A percentile compares a stretch with the other conserved stretches of the same genome.
Evolutionary conservation across 2,888 invertebrate species (phyloP).

Genomic region (Dusona sp.): DNA sequence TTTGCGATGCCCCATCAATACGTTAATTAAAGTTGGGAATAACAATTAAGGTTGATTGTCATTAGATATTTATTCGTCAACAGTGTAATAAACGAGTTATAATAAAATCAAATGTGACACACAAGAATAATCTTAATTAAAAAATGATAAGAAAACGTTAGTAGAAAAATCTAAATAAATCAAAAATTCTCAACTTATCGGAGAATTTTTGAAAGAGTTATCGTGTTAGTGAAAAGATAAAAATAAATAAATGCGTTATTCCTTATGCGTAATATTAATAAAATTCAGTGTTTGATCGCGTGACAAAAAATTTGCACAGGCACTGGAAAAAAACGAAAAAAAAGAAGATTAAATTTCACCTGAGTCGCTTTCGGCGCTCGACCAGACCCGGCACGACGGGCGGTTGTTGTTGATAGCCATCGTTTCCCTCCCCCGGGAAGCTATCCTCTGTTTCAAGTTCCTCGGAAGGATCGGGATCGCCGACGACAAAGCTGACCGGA

Average conservation of each 20-base stretch:
- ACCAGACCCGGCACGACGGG: conserved; percentile 81
- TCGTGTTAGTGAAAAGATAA: background rate
- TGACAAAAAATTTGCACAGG: background rate
- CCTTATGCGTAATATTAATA: background rate
- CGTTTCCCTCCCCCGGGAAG: conserved; percentile 78
- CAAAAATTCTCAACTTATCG: background rate
- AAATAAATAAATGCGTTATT: background rate
- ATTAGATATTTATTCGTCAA: too few species aligned
- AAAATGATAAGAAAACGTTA: background rate
- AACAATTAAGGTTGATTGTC: background rate
- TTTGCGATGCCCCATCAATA: too few species aligned
- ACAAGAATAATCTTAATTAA: background rate
- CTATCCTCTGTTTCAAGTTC: conserved; percentile 81
- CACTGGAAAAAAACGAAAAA: conserved; percentile 9
- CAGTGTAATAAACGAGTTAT: too few species aligned
- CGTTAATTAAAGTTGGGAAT: background rate
- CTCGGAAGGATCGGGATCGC: conserved; percentile 78
- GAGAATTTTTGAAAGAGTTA: background rate
- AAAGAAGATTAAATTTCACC: conserved; percentile 78
- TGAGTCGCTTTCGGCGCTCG: conserved; percentile 85
- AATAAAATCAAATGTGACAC: background rate
- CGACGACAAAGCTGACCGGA: conserved; percentile 83
- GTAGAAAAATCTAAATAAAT: background rate
- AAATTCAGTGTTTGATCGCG: background rate
- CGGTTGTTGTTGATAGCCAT: conserved; percentile 75